Evolutionary conservation across 2,888 invertebrate species (phyloP).

Genomic region (Synanthedon vespiformis): DNA sequence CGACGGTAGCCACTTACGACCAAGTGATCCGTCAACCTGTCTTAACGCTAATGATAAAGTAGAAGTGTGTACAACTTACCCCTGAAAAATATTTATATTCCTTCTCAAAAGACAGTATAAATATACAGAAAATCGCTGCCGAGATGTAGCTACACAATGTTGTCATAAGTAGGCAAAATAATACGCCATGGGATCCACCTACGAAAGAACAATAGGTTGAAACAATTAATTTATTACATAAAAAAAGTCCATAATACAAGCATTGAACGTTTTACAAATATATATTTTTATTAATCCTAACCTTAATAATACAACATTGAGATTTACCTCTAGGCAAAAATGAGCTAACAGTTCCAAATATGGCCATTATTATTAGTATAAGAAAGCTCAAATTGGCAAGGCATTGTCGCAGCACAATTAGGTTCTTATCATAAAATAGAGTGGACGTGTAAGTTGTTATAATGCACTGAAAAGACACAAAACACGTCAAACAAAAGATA

Average conservation of each 20-base stretch:
- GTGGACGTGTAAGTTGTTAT: conserved; percentile 56
- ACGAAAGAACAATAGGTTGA: conserved; percentile 12
- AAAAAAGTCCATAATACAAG: too few species aligned
- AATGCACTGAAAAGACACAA: conserved; percentile 46
- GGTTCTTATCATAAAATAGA: conserved; percentile 52
- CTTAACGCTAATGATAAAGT: too few species aligned
- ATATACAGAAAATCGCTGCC: conserved; percentile 54
- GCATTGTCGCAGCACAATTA: conserved; percentile 52
- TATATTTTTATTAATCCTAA: too few species aligned
- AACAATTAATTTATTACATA: too few species aligned
- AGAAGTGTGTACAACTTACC: conserved; percentile 19
- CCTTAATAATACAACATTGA: background rate
- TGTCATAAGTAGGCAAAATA: conserved; percentile 46
- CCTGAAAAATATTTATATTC: conserved; percentile 59
- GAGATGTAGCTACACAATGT: conserved; percentile 49
- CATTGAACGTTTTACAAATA: too few species aligned
- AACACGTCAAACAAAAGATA: background rate
- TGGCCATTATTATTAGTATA: conserved; percentile 49
- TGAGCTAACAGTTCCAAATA: conserved; percentile 50
- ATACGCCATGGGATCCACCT: conserved; percentile 44
- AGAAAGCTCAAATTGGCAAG: conserved; percentile 62
- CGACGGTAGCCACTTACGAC: too few species aligned
- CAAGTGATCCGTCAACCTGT: too few species aligned
- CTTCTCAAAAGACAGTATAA: conserved; percentile 56
- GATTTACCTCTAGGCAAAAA: conserved; percentile 49